Conservation (phyloP, 2,888 invertebrate genomes). For the Ormyrus pomaceus region DNA sequence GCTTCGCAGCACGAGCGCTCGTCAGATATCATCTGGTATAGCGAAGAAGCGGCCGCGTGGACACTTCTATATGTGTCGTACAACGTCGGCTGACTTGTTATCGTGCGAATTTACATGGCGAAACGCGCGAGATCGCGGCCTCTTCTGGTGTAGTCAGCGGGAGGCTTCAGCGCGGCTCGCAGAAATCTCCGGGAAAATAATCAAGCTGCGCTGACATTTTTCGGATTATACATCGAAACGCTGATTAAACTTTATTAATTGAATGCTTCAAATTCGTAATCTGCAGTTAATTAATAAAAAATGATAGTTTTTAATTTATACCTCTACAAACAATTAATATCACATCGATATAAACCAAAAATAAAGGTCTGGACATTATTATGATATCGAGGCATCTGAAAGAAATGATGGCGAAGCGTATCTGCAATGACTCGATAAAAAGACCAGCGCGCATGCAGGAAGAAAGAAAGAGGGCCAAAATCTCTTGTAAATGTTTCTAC, state of each 20-base stretch:
- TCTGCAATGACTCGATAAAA: conserved; percentile 6
- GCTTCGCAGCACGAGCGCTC: no score
- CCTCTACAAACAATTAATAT: no score
- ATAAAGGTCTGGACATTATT: conserved; percentile 14
- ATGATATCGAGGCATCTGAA: neutral
- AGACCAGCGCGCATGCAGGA: neutral
- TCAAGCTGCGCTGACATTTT: neutral
- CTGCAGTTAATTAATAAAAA: no score
- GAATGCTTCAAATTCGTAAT: no score
- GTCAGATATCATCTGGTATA: no score
- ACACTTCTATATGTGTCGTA: no score
- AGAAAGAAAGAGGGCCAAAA: conserved; percentile 14
- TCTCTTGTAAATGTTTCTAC: conserved; percentile 16
- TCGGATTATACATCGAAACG: neutral
- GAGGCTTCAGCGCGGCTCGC: conserved; percentile 18
- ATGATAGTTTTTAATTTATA: no score
- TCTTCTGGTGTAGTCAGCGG: neutral
- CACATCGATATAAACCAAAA: neutral
- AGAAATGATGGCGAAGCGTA: neutral
- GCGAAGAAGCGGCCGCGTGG: no score
- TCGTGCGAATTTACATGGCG: conserved; percentile 43
- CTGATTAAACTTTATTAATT: no score
- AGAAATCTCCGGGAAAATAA: conserved; percentile 9
- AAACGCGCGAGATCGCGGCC: conserved; percentile 27
- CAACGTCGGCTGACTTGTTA: no score